Base-by-base conservation (phyloP, 1,140 invertebrate genomes). In the Neodiprion virginianus region DNA sequence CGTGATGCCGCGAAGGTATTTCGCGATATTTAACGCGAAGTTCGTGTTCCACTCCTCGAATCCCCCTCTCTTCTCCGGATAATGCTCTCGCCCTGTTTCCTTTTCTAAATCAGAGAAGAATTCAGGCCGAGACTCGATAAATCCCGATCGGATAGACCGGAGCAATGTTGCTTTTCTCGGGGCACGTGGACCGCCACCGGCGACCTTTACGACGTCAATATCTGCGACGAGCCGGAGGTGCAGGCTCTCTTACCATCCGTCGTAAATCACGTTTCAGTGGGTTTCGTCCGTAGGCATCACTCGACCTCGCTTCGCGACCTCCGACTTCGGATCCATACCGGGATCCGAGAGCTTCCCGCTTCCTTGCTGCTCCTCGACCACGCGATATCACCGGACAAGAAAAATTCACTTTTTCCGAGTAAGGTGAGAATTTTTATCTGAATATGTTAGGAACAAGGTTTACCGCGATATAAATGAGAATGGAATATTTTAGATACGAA, bases 121-220 rank as follows among this genome's bases (percentile, higher is more conserved):
- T 61, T 61, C n/a, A 61, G 53, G 53, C n/a, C 53, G 8, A 61
- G 8, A 61, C 53, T 61, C 53, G 53, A 61, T 61, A 61, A 61
- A 61, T 61, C 53, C 53, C 8, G 53, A 8, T 8, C 8, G 53
- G 8, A 61, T 61, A 61, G 53, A 21, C 17, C 53, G 7, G 5
- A 61, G 53, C 53, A 8, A 61, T 8, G 53, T 17, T 61, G 53
- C 53, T 61, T 61, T 17, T 61, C 53, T 11, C 7, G 53, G 53
- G 53, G 53, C 53, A 61, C 8, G 3, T 61, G n/a, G 28, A 12
- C 53, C 53, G n/a, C 8, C 53, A 12, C 11, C 53, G 53, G 4
- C 53, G 53, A 9, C 53, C 53, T 61, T 61, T 61, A 61, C 53
- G 11, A 61, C 53, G 53, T 61, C 53, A 61, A 61, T 61, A 61